Evolutionary conservation across 2,113 vertebrate species (phyloP).

Genomic region (Podiceps cristatus): DNA sequence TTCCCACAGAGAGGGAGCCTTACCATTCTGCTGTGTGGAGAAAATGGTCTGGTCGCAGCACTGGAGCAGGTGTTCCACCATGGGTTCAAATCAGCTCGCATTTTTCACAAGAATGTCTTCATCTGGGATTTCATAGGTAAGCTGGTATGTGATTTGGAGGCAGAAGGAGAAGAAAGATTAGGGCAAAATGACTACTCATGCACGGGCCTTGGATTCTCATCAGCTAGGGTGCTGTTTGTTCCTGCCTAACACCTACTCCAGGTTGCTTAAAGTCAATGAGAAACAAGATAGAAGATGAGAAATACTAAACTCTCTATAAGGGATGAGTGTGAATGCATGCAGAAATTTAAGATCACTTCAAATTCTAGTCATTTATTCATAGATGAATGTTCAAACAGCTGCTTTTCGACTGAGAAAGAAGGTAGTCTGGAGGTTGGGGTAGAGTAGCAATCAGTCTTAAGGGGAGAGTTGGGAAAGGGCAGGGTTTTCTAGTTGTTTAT

Average conservation of each 20-base stretch:
- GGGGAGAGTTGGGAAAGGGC: not conserved
- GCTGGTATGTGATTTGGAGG: not conserved
- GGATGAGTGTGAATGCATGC: not conserved
- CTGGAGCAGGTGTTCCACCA: slow-evolving; percentile 96
- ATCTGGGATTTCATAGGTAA: slow-evolving; percentile 98
- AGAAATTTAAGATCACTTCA: not conserved
- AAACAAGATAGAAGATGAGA: not conserved
- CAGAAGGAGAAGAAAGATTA: not conserved
- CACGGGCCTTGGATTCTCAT: rapidly evolving
- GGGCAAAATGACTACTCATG: not conserved
- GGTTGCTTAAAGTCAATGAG: not conserved
- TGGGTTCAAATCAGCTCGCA: slow-evolving; percentile 88
- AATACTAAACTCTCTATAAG: not conserved
- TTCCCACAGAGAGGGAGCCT: slow-evolving; percentile 89
- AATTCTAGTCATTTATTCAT: not conserved
- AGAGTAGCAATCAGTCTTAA: not conserved
- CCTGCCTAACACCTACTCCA: not conserved
- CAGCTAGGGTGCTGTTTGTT: not conserved
- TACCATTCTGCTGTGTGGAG: slow-evolving; percentile 92
- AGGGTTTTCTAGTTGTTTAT: not conserved
- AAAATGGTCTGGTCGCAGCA: slow-evolving; percentile 89
- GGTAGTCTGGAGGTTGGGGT: not conserved
- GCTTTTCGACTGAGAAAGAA: not conserved
- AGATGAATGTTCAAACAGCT: not conserved
- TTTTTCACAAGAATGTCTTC: slow-evolving; percentile 97